Conservation (phyloP, 2,888 invertebrate genomes). For the Heliconius cydno region DNA sequence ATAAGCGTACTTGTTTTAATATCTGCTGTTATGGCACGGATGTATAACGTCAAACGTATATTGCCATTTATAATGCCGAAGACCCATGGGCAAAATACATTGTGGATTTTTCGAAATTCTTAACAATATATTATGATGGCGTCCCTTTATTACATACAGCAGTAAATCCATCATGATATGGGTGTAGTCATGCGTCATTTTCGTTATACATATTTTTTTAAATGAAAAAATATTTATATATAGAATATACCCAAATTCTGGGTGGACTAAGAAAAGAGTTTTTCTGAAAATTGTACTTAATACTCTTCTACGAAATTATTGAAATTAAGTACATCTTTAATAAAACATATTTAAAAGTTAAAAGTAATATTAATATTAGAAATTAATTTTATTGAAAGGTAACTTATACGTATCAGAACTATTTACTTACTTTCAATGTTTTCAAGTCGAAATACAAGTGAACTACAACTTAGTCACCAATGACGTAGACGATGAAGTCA, state of each 20-base stretch:
- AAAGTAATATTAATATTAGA: no score
- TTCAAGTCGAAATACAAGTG: not conserved
- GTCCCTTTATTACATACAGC: not conserved
- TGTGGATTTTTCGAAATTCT: not conserved
- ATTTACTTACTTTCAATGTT: not conserved
- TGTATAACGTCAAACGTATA: not conserved
- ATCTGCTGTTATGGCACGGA: not conserved
- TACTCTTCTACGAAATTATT: not conserved
- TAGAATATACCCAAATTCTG: not conserved
- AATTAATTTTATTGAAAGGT: no score
- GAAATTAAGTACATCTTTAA: not conserved
- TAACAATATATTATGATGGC: conserved; percentile 1
- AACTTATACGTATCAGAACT: not conserved
- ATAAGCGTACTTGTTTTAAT: not conserved
- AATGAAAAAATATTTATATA: not conserved
- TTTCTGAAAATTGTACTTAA: not conserved
- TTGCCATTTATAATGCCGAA: not conserved
- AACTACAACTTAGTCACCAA: not conserved
- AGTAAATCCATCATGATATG: not conserved
- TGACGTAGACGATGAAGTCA: not conserved
- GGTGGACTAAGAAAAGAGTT: not conserved
- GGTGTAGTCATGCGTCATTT: not conserved
- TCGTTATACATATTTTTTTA: not conserved
- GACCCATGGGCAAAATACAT: not conserved
- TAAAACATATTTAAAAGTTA: no score